Evolutionary conservation across 2,888 invertebrate genomes (phyloP), one percentile per base, ranked within the genome.

Genomic region (Leistus spinibarbis): DNA sequence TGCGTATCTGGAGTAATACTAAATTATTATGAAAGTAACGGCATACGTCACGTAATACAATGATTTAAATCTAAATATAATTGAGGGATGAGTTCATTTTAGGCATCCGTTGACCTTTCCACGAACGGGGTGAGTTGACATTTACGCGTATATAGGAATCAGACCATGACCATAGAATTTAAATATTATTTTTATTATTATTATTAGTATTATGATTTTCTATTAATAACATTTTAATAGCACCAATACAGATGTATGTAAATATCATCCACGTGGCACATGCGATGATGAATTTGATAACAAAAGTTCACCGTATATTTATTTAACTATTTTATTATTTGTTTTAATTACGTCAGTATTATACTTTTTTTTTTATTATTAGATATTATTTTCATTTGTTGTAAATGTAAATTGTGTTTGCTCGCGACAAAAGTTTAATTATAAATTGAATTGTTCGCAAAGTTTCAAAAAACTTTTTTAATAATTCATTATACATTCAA

Each of bases 11-110:
- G 40, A 16, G 63, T 63, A 70, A 70, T 70, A 70, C 40, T 62
- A 63, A 63, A 70, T 70, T 70, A 70, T 70, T 20, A 19, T 27
- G 63, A 16, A 63, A 23, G 63, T 70, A 70, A 70, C 70, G 70
- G 63, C 70, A 53, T 63, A 17, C 22, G 53, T 63, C 70, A 70
- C 70, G 70, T 70, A 63, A 70, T 70, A 24, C 27, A 10, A 10
- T 69, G 57, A 24, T 69, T 69, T 19, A 24, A 60, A 27, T 23
- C 23, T 17, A 54, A 60, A 27, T 17, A n/a, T 23, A 54, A 23
- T 23, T 24, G 19, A 40, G 27, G 53, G 40, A 40, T 40, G 40
- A n/a, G 63, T 54, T 54, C 16, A 53, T 68, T 53, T 23, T 53
- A 63, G 63, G 23, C 70, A 20, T 66, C 54, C 63, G 60, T 53